Evolutionary conservation across 2,888 invertebrate genomes (phyloP).

Genomic region (Athripsodes cinereus): DNA sequence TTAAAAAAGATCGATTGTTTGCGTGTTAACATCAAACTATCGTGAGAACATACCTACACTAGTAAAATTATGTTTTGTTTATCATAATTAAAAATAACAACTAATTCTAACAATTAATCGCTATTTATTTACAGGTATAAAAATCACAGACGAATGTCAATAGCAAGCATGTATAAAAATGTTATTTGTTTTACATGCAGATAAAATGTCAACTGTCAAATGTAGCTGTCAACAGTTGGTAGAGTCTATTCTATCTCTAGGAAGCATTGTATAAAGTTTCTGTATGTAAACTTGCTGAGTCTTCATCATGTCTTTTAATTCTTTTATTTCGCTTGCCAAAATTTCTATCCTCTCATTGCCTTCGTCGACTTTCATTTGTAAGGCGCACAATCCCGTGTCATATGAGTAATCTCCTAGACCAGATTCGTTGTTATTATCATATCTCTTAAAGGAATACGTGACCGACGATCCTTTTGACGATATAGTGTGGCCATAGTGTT

Average conservation of each 20-base stretch:
- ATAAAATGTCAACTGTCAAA: too few relatives aligned
- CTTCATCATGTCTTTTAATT: slow-evolving; percentile 55
- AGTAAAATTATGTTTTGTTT: too few relatives aligned
- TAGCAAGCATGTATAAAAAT: too few relatives aligned
- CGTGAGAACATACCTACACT: too few relatives aligned
- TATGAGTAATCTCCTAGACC: slow-evolving; percentile 51
- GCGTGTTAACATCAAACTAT: too few relatives aligned
- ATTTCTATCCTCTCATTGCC: slow-evolving; percentile 61
- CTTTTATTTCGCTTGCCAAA: slow-evolving; percentile 62
- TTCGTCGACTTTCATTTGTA: slow-evolving; percentile 62
- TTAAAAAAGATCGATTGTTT: too few relatives aligned
- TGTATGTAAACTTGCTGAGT: slow-evolving; percentile 49
- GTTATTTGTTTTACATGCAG: too few relatives aligned
- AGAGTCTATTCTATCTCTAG: slow-evolving; percentile 6
- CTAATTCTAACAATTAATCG: too few relatives aligned
- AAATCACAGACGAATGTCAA: too few relatives aligned
- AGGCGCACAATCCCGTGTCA: slow-evolving; percentile 50
- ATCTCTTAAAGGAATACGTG: slow-evolving; percentile 59
- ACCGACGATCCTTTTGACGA: slow-evolving; percentile 59
- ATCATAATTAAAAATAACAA: too few relatives aligned
- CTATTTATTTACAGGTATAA: too few relatives aligned
- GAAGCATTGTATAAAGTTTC: slow-evolving; percentile 37
- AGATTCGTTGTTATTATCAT: slow-evolving; percentile 57
- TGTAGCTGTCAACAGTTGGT: slow-evolving; percentile 18
- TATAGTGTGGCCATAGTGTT: slow-evolving; percentile 62